Percentiles rank a stretch among this genome's conserved stretches.
These are phyloP conservation scores for Serilophus lunatus DNA, from an alignment of 2,113 vertebrate species.

Conservation along the genomic window DNA sequence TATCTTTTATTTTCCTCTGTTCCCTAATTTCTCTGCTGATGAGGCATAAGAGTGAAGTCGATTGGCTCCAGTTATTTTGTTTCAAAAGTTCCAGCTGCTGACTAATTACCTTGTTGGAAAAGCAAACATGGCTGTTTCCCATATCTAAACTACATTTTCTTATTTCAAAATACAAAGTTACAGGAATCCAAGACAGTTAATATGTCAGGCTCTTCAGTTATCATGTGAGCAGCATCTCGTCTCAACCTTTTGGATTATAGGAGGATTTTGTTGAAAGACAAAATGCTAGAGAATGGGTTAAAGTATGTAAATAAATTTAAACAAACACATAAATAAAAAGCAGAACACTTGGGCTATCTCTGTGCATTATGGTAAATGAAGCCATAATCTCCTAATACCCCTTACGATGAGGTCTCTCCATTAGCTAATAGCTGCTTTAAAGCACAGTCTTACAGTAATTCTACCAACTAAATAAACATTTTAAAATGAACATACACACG, in stretches of 20 bases:
- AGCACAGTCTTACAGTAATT: constrained; percentile 43
- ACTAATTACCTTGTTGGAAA: constrained; percentile 29
- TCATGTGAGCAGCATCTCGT: constrained; percentile 18
- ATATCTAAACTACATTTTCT: not conserved
- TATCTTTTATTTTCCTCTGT: constrained; percentile 24
- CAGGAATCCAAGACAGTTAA: constrained; percentile 21
- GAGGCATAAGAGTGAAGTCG: not conserved
- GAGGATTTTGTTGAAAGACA: constrained; percentile 37
- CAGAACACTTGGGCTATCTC: constrained; percentile 31
- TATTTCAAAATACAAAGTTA: constrained; percentile 49
- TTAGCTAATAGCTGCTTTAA: constrained; percentile 58
- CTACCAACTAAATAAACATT: constrained; percentile 50
- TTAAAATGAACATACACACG: not conserved
- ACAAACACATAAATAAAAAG: constrained; percentile 46
- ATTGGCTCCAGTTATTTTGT: not conserved
- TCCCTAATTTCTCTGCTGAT: constrained; percentile 1
- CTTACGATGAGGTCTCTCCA: constrained; percentile 21
- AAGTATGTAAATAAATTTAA: constrained; percentile 35
- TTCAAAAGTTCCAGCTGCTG: constrained; percentile 44
- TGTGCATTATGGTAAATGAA: constrained; percentile 47
- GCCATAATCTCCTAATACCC: constrained; percentile 56
- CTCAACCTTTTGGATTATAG: not conserved
- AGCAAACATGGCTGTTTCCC: not conserved
- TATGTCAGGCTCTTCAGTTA: constrained; percentile 14
- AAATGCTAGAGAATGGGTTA: constrained; percentile 24